phyloP scores from a whole-genome alignment of 2,888 invertebrate species.

The Oscheius sp. region DNA sequence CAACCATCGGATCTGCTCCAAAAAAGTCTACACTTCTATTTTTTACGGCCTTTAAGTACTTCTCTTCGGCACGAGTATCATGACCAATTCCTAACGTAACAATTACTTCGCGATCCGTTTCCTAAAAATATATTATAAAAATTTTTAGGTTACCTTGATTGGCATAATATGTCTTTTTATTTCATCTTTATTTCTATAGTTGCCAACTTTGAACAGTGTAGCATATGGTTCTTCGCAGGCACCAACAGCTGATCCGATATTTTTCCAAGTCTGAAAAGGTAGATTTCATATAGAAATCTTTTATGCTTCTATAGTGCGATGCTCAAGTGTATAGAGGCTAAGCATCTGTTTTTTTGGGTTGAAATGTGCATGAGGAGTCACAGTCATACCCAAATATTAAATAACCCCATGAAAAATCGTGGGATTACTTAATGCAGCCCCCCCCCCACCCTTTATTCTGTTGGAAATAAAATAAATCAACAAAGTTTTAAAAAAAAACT shows the following conservation, averaged over 20 bases:
- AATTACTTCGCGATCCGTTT: slow-evolving; percentile 10
- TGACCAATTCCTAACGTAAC: slow-evolving; percentile 37
- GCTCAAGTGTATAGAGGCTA: too few relatives aligned
- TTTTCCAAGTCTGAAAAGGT: slow-evolving; percentile 21
- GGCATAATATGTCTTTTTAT: slow-evolving; percentile 40
- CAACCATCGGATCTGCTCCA: slow-evolving; percentile 23
- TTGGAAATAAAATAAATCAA: too few relatives aligned
- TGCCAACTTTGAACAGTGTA: slow-evolving; percentile 14
- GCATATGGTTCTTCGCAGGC: slow-evolving; percentile 17
- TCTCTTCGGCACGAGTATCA: slow-evolving; percentile 34
- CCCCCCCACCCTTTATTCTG: too few relatives aligned
- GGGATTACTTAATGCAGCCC: too few relatives aligned
- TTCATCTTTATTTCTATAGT: slow-evolving; percentile 41
- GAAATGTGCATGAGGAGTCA: too few relatives aligned
- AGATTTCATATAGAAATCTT: too few relatives aligned
- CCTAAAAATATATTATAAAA: too few relatives aligned
- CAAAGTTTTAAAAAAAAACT: too few relatives aligned
- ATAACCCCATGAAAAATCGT: too few relatives aligned
- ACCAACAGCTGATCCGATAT: not conserved
- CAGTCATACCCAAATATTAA: too few relatives aligned
- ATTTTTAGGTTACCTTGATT: not conserved
- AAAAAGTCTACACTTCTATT: slow-evolving; percentile 27
- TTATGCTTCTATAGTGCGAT: too few relatives aligned
- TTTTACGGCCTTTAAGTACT: slow-evolving; percentile 18
- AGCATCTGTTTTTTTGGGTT: too few relatives aligned